These are phyloP conservation scores for Sialis fuliginosa DNA, from an alignment of 2,888 invertebrate genomes.

Conservation along the genomic window DNA sequence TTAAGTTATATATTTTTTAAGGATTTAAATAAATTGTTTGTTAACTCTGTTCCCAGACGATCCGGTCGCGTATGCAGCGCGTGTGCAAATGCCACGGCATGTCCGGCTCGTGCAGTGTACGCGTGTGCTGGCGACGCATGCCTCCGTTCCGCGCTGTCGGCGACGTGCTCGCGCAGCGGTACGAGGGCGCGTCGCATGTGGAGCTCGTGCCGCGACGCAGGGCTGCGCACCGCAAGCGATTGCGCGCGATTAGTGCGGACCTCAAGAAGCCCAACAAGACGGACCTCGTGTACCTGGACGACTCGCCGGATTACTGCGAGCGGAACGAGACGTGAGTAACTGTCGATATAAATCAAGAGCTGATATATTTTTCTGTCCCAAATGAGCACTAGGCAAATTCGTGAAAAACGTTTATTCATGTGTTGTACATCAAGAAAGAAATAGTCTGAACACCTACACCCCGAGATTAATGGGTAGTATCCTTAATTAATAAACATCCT, in stretches of 20 bases:
- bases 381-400: no score
- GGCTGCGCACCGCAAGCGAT: constrained; percentile 44
- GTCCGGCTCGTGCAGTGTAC: constrained; percentile 79
- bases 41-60: constrained; percentile 28
- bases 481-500: no score
- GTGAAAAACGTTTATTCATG: no score
- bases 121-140: constrained; percentile 78
- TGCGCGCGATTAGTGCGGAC: constrained; percentile 55
- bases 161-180: constrained; percentile 56
- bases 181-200: constrained; percentile 77
- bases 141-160: constrained; percentile 62
- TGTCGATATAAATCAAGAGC: no score
- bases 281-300: constrained; percentile 78
- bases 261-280: constrained; percentile 76
- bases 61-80: constrained; percentile 62
- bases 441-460: no score
- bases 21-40: neutral
- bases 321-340: constrained; percentile 57
- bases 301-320: constrained; percentile 85
- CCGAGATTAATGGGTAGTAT: no score
- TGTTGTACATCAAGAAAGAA: no score
- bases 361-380: no score
- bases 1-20: neutral
- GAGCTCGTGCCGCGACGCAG: constrained; percentile 45
- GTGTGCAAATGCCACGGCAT: constrained; percentile 90